These are phyloP conservation scores for Emesis furor DNA, from an alignment of 2,888 invertebrate genomes.

Conservation along the genomic window DNA sequence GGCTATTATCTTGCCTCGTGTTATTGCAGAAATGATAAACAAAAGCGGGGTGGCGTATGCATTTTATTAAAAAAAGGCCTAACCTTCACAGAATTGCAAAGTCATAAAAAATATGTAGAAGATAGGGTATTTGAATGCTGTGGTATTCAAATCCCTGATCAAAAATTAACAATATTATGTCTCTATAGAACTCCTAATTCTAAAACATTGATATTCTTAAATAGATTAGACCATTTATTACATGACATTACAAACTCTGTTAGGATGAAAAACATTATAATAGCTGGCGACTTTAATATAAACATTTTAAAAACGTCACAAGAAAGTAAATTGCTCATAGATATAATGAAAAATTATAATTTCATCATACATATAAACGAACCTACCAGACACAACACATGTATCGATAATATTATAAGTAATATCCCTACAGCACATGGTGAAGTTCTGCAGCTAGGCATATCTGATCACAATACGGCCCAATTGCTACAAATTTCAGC, in stretches of 20 bases:
- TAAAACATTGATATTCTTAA: not conserved
- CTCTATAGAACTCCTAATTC: conserved; percentile 7
- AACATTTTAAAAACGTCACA: not conserved
- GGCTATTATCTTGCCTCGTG: not conserved
- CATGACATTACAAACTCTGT: not conserved
- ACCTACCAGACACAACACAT: not conserved
- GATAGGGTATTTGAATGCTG: not conserved
- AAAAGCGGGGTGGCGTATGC: not conserved
- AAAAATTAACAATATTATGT: not conserved
- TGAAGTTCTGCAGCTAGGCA: not conserved
- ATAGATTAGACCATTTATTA: not conserved
- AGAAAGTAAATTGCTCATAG: not conserved
- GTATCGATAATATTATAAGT: not conserved
- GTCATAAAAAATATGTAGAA: not conserved
- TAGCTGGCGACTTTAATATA: not conserved
- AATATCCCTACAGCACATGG: not conserved
- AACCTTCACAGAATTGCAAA: not conserved
- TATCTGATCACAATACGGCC: not conserved
- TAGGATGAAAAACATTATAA: not conserved
- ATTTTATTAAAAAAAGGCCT: not conserved
- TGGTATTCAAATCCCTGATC: not conserved
- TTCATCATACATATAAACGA: not conserved
- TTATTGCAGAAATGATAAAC: not conserved
- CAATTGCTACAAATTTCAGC: not conserved
- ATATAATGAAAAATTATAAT: not conserved